phyloP scores from a whole-genome alignment of 1,140 invertebrate genomes.

The Drosophila nigrodunni region DNA sequence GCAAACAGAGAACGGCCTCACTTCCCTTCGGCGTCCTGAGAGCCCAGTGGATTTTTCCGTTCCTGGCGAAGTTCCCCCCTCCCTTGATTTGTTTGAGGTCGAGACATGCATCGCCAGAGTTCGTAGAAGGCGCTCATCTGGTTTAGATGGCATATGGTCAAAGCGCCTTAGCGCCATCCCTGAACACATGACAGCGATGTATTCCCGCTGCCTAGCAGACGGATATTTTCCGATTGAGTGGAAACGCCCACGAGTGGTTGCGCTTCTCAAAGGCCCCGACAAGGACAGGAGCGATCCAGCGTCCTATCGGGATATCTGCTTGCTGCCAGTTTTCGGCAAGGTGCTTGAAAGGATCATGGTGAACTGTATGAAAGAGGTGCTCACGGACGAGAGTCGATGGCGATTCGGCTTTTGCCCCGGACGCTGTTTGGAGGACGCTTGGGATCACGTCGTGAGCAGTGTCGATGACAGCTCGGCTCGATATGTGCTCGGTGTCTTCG shows the following conservation, averaged over 20 bases:
- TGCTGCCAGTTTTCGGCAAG: slow-evolving; percentile 44
- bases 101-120: no score
- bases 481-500: slow-evolving; percentile 33
- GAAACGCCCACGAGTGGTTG: slow-evolving; percentile 29
- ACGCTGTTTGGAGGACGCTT: slow-evolving; percentile 36
- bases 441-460: slow-evolving; percentile 5
- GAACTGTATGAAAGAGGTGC: slow-evolving; percentile 28
- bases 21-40: no score
- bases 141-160: no score
- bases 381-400: slow-evolving; percentile 30
- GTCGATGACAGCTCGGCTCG: slow-evolving; percentile 17
- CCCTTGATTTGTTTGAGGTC: no score
- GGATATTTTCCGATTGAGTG: no score
- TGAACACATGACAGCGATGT: no score
- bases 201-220: no score
- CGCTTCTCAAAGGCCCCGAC: slow-evolving; percentile 23
- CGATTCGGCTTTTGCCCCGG: slow-evolving; percentile 35
- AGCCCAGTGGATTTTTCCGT: no score
- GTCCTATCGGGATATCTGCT: slow-evolving; percentile 14
- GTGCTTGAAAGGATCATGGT: slow-evolving; percentile 42
- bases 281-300: slow-evolving; percentile 9
- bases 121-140: no score
- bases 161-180: no score
- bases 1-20: no score
- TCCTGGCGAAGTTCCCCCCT: no score